Conservation (phyloP, 1,140 invertebrate genomes). For the Limonius californicus region DNA sequence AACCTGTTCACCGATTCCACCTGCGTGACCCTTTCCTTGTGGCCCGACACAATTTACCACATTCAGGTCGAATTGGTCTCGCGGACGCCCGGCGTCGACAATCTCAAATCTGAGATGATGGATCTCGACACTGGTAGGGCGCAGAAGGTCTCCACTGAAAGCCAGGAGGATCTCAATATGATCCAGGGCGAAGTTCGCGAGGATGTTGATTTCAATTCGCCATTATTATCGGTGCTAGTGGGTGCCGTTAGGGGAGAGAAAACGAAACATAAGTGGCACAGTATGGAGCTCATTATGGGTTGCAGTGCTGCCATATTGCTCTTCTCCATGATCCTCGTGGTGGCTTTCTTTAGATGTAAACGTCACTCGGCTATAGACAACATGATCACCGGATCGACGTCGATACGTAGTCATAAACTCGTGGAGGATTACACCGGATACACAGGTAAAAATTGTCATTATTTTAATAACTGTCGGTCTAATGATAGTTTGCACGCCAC, state of each 20-base stretch:
- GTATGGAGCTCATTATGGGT: constrained; percentile 54
- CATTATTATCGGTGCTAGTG: constrained; percentile 55
- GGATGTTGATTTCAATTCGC: constrained; percentile 49
- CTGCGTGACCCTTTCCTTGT: constrained; percentile 69
- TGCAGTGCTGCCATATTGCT: constrained; percentile 53
- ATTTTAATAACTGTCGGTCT: constrained; percentile 9
- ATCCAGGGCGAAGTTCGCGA: constrained; percentile 41
- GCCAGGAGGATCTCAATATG: constrained; percentile 55
- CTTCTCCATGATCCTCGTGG: constrained; percentile 52
- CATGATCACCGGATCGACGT: constrained; percentile 54
- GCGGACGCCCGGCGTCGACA: constrained; percentile 54
- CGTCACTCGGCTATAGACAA: constrained; percentile 54
- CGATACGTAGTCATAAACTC: constrained; percentile 54
- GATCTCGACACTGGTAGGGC: constrained; percentile 58
- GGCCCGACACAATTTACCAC: constrained; percentile 76
- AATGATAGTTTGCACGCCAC: constrained; percentile 13
- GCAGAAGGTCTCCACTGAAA: constrained; percentile 57
- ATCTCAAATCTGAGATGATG: constrained; percentile 59
- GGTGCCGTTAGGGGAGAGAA: constrained; percentile 56
- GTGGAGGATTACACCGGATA: constrained; percentile 53
- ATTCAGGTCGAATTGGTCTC: constrained; percentile 68
- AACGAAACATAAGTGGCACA: constrained; percentile 48
- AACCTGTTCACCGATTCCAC: constrained; percentile 78
- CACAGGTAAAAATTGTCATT: constrained; percentile 36
- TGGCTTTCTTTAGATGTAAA: constrained; percentile 53